Base-by-base conservation (phyloP, 2,888 invertebrate genomes). In the Macrostomum cliftonense region DNA sequence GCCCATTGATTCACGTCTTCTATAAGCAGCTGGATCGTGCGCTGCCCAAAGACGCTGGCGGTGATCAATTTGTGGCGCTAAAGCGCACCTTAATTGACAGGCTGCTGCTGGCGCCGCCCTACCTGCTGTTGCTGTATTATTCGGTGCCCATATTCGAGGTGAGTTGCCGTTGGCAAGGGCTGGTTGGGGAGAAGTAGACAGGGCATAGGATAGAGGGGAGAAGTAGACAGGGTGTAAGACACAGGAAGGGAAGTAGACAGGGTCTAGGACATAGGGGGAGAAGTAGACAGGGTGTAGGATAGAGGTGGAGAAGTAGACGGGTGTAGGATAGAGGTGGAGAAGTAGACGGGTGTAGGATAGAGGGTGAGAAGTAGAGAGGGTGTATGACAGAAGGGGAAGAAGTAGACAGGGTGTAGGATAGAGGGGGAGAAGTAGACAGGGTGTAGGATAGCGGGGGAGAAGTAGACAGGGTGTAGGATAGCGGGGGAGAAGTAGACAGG, bases 81-180 rank as follows among this genome's bases (percentile, higher is more conserved):
- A 13, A 16, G 7, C 20, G 45, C n/a, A 28, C 46, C 7, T 14
- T 21, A 12, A 43, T 48, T 43, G 48, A 48, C 20, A 48, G 48
- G 46, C 36, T 48, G n/a, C n/a, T 48, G n/a, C 20, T 48, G 17
- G 48, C 48, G 9, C 48, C 48, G 20, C 21, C 47, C 9, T 48
- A 46, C 37, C 48, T 48, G 14, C 46, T 48, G 13, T 37, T 48
- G 12, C 37, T 48, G 9, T 48, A 46, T 21, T 48, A 48, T 21
- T 47, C 38, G 14, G 45, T 48, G 45, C 48, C 48, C 12, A 9
- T 48, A 20, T 21, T 48, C 14, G 48, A 48, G 46, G 48, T 48
- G 38, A 14, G 48, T 5, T 9, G n/a, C n/a, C n/a, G n/a, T n/a
- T n/a, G n/a, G n/a, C n/a, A n/a, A n/a, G n/a, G n/a, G n/a, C n/a